These are phyloP conservation scores for Dermochelys coriacea DNA, from an alignment of 2,797 vertebrate genomes.

Conservation along the genomic window DNA sequence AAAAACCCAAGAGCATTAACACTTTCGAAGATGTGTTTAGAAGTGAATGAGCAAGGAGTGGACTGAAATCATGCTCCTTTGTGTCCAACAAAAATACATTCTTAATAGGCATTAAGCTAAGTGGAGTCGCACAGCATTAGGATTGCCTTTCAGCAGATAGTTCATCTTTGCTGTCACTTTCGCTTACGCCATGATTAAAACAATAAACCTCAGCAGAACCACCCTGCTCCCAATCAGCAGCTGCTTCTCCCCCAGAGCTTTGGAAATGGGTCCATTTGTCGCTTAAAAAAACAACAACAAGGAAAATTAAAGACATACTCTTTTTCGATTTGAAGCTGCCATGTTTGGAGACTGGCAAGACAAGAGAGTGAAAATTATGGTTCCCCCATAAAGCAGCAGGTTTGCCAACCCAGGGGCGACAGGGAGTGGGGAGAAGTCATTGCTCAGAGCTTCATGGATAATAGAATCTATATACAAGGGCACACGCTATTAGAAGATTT, in stretches of 20 bases:
- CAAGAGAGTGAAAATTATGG: background rate
- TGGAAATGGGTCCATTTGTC: conserved; percentile 23
- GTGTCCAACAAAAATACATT: conserved; percentile 52
- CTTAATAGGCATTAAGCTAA: conserved; percentile 78
- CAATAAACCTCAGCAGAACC: conserved; percentile 83
- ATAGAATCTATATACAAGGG: background rate
- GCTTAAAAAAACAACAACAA: conserved; percentile 28
- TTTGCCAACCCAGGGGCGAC: background rate
- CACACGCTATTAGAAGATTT: background rate
- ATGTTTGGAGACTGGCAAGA: background rate
- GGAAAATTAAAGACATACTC: conserved; percentile 84
- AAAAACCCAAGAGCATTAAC: background rate
- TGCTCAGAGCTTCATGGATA: background rate
- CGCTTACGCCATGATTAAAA: conserved; percentile 85
- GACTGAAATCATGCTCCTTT: rapidly evolving
- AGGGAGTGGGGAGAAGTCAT: background rate
- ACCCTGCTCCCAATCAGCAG: conserved; percentile 75
- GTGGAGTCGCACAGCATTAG: conserved; percentile 78
- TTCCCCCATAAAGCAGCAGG: background rate
- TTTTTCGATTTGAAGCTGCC: conserved; percentile 42
- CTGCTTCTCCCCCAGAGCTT: conserved; percentile 35
- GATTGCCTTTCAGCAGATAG: conserved; percentile 80
- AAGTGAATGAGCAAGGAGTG: background rate
- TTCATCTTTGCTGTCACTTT: conserved; percentile 84
- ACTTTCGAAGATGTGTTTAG: rapidly evolving